Evolutionary conservation across 2,888 invertebrate species (phyloP).

Genomic region (Brenthis ino): DNA sequence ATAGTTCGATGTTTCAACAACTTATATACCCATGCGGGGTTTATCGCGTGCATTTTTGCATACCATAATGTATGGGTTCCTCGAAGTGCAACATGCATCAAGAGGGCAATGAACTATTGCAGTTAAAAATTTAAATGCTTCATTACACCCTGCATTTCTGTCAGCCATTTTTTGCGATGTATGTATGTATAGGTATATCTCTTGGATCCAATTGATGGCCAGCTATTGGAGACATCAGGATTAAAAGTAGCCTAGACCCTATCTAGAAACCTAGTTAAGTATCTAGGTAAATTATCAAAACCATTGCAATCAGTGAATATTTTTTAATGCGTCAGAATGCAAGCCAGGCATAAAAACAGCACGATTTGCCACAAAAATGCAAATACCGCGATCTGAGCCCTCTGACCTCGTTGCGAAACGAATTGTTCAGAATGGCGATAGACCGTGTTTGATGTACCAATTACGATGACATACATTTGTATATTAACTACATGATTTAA

Average conservation of each 20-base stretch:
- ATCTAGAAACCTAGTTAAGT: no score
- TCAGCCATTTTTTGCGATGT: no score
- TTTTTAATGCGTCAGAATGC: no score
- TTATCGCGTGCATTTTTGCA: conserved; percentile 13
- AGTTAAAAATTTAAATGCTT: neutral
- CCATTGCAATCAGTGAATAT: no score
- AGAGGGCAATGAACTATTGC: neutral
- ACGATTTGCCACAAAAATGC: conserved; percentile 8
- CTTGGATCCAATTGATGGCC: no score
- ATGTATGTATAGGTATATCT: no score
- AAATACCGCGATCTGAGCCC: conserved; percentile 2
- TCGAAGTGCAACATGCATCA: neutral
- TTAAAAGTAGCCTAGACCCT: no score
- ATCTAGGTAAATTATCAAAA: no score
- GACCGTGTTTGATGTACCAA: neutral
- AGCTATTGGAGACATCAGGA: no score
- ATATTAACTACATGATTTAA: neutral
- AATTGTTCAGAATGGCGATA: conserved; percentile 8
- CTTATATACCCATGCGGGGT: neutral
- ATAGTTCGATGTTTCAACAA: neutral
- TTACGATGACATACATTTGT: conserved; percentile 1
- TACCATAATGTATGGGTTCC: neutral
- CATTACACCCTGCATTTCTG: no score
- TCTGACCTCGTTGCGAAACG: conserved; percentile 12
- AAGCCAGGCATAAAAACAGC: neutral